Evolutionary conservation across 2,888 invertebrate genomes (phyloP), one percentile per base, ranked within the genome.

Genomic region (Mesorhabditis spiculigera): DNA sequence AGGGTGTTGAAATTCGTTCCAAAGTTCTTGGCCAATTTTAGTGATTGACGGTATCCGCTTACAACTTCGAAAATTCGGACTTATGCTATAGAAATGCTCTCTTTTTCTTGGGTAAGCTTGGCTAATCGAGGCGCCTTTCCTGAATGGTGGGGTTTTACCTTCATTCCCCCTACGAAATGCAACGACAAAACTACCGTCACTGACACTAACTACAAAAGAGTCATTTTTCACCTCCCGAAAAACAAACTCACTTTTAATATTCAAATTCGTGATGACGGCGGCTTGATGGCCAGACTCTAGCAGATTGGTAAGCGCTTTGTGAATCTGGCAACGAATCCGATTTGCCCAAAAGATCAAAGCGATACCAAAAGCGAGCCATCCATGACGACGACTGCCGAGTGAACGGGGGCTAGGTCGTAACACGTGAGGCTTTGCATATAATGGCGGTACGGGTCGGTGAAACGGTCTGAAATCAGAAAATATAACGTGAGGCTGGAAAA

Each of bases 341-440:
- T 50, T 50, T 28, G 10, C 5, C 42, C 8, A 41, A 43, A 43
- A 45, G 5, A 5, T 45, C 45, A 42, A 50, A 66, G 63, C n/a
- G 68, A 42, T 45, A 78, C 77, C 68, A 72, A 71, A 28, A 82
- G 70, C 42, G 71, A 73, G 43, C 80, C 79, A 70, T 83, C 81
- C 66, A 84, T 78, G 66, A 82, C 75, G 50, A 82, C 75, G 44
- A 84, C 70, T 43, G 82, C 76, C 67, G 79, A 77, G 71, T 84
- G 83, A 43, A 71, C 73, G 62, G 84, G 83, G 63, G 81, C 78
- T 58, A 84, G 71, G 65, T 84, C 84, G 68, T 84, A 84, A 69
- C 80, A 80, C 28, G 79, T 80, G 45, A 83, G 72, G 28, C 82
- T 80, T 70, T 84, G 81, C 78, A 84, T 79, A 74, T 80, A 84